These are phyloP conservation scores for Sceloporus undulatus DNA, from an alignment of 2,113 vertebrate species.

Conservation along the genomic window DNA sequence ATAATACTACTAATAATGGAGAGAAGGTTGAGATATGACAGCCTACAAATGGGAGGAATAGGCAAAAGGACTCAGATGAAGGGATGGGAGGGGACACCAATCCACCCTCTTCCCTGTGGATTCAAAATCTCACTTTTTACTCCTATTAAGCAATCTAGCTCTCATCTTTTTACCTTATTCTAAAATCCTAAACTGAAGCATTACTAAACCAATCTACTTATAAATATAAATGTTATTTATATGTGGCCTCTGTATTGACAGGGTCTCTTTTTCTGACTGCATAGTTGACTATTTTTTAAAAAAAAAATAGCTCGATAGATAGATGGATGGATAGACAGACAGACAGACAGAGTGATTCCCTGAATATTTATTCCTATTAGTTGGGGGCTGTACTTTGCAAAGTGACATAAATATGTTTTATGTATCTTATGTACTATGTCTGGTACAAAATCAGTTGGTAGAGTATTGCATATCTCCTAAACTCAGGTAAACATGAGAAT, in stretches of 20 bases:
- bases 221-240: constrained; percentile 71
- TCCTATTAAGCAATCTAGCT: background rate
- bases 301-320: no score
- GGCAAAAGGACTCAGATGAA: no score
- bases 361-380: constrained; percentile 79
- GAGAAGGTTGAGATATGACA: background rate
- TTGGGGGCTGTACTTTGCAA: constrained; percentile 75
- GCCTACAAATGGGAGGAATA: background rate
- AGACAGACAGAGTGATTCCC: constrained; percentile 46
- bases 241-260: constrained; percentile 62
- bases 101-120: background rate
- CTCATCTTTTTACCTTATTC: constrained; percentile 49
- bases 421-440: constrained; percentile 72
- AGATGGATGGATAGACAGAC: no score
- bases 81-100: constrained; percentile 17
- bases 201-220: constrained; percentile 69
- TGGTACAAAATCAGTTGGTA: constrained; percentile 76
- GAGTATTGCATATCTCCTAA: constrained; percentile 75
- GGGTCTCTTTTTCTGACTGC: constrained; percentile 53
- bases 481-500: constrained; percentile 69
- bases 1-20: background rate
- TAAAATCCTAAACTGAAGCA: constrained; percentile 56
- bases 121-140: constrained; percentile 4
- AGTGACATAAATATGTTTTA: constrained; percentile 78
- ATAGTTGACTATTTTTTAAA: constrained; percentile 57